A percentile compares a stretch with the other conserved stretches of the same genome.
phyloP scores from a whole-genome alignment of 2,888 invertebrate genomes.

The Agrenia bidenticulata region DNA sequence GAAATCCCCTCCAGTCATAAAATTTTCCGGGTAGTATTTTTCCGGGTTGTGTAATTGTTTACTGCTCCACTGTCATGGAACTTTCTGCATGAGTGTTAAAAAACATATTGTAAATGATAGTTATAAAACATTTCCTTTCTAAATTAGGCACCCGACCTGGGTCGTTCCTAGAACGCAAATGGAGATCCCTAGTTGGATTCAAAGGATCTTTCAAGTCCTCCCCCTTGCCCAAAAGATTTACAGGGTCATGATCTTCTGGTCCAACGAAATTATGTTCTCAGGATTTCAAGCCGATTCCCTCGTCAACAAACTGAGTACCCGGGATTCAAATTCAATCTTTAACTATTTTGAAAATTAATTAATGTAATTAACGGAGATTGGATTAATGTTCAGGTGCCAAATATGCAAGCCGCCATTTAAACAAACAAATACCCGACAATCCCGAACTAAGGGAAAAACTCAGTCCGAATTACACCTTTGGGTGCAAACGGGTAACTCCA shows the following conservation, averaged over 20 bases:
- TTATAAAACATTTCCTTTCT: too few relatives aligned
- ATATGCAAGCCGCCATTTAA: slow-evolving; percentile 12
- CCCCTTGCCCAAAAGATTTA: slow-evolving; percentile 36
- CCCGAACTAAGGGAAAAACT: slow-evolving; percentile 29
- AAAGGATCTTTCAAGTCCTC: slow-evolving; percentile 34
- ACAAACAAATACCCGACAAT: slow-evolving; percentile 19
- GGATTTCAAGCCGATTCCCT: slow-evolving; percentile 22
- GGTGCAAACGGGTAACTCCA: slow-evolving; percentile 43
- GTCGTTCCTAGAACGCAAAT: slow-evolving; percentile 35
- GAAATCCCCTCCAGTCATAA: too few relatives aligned
- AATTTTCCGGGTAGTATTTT: too few relatives aligned
- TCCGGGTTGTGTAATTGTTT: too few relatives aligned
- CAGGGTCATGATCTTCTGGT: slow-evolving; percentile 32
- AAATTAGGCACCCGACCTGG: slow-evolving; percentile 33
- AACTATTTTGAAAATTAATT: too few relatives aligned
- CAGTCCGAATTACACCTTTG: slow-evolving; percentile 38
- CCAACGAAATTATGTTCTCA: slow-evolving; percentile 13
- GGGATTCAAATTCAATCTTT: too few relatives aligned
- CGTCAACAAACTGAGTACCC: slow-evolving; percentile 21
- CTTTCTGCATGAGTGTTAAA: too few relatives aligned
- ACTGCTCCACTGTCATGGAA: too few relatives aligned
- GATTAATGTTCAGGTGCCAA: slow-evolving; percentile 16
- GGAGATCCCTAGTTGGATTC: slow-evolving; percentile 19
- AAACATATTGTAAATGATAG: too few relatives aligned
- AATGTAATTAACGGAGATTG: too few relatives aligned